phyloP scores from a whole-genome alignment of 2,797 vertebrate genomes.

The Pitangus sulphuratus region DNA sequence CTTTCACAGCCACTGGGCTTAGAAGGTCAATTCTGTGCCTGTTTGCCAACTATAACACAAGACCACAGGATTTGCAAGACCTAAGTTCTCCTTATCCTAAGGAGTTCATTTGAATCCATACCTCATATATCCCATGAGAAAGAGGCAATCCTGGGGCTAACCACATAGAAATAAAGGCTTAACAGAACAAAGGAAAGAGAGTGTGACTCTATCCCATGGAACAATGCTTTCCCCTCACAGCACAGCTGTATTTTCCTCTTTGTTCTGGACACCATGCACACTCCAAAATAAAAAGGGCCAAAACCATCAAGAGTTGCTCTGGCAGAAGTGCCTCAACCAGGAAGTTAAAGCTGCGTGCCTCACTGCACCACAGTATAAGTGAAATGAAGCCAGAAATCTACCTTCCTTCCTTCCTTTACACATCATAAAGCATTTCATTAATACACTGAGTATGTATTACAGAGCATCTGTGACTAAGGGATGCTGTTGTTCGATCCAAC shows the following conservation, averaged over 20 bases:
- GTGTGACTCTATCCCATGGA: fast-evolving
- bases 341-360: background rate
- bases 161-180: background rate
- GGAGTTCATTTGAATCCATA: background rate
- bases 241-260: background rate
- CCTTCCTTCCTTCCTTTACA: background rate
- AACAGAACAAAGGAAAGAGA: background rate
- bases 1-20: background rate
- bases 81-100: background rate
- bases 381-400: background rate
- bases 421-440: background rate
- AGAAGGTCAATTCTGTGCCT: background rate
- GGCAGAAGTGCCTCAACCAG: background rate
- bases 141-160: background rate
- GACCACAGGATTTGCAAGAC: background rate
- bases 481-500: background rate
- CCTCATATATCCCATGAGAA: background rate
- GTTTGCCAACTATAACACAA: background rate
- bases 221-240: fast-evolving
- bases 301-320: background rate
- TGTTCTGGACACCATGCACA: fast-evolving
- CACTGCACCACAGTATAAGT: fast-evolving
- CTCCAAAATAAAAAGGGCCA: background rate
- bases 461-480: background rate
- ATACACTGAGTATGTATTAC: background rate